phyloP scores from a whole-genome alignment of 2,113 vertebrate genomes.

The Oceanites oceanicus region DNA sequence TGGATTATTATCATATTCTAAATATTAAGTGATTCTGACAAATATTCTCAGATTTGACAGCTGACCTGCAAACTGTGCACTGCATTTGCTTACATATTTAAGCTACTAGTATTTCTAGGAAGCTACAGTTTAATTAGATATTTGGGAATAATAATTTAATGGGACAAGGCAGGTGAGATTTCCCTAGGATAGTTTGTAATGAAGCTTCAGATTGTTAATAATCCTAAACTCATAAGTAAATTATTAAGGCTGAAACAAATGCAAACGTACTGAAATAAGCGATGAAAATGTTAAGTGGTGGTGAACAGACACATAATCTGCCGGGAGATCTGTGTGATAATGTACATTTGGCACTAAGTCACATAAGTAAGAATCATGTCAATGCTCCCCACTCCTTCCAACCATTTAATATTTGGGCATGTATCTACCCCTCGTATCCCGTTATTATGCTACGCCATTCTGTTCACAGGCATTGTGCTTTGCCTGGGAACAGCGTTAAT shows the following conservation, averaged over 20 bases:
- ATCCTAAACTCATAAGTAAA: conserved; percentile 52
- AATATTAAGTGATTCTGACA: background rate
- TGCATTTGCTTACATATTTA: background rate
- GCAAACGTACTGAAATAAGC: background rate
- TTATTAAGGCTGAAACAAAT: conserved; percentile 6
- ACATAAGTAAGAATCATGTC: background rate
- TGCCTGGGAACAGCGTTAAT: conserved; percentile 22
- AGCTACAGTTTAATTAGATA: conserved; percentile 32
- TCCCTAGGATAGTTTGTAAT: conserved; percentile 44
- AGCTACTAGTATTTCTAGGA: background rate
- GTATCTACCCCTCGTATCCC: background rate
- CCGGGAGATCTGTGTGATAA: background rate
- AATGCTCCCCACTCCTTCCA: background rate
- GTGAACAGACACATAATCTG: background rate
- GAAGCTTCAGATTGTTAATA: conserved; percentile 49
- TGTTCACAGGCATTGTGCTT: background rate
- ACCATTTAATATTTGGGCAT: background rate
- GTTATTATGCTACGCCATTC: background rate
- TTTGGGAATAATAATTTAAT: conserved; percentile 61
- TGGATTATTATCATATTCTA: background rate
- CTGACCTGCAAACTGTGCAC: background rate
- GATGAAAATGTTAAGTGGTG: background rate
- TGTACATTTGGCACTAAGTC: background rate
- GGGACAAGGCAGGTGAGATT: conserved; percentile 17
- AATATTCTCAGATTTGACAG: background rate